Conservation (phyloP, 2,113 vertebrate species). For the Gnathonemus echidnorhynchus region DNA sequence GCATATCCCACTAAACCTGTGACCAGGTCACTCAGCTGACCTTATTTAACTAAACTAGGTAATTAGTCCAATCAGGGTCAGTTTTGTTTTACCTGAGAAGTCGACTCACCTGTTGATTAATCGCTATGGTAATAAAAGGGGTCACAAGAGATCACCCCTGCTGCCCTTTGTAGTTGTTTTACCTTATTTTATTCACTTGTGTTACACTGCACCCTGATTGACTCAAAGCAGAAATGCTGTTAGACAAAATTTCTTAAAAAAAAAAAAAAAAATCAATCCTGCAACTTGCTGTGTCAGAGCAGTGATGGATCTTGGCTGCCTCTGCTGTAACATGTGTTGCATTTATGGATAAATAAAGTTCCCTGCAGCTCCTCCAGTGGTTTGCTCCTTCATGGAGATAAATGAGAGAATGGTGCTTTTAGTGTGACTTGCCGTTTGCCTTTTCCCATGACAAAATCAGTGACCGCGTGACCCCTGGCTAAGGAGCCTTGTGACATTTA, state of each 20-base stretch:
- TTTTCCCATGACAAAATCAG: not conserved
- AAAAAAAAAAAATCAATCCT: not conserved
- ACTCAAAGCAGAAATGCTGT: not conserved
- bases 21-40: not conserved
- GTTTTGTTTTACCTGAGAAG: not conserved
- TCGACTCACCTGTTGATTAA: not conserved
- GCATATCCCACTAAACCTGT: not conserved
- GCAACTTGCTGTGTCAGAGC: not conserved
- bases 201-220: not conserved
- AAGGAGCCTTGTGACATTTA: not conserved
- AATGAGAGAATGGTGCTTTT: not conserved
- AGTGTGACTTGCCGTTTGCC: not conserved
- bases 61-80: not conserved
- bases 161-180: not conserved
- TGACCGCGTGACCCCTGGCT: not conserved
- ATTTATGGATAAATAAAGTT: slow-evolving; percentile 6
- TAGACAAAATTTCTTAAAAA: not conserved
- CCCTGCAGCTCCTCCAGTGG: not conserved
- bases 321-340: not conserved
- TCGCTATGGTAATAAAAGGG: not conserved
- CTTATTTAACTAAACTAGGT: not conserved
- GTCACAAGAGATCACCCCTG: not conserved
- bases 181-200: not conserved
- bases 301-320: not conserved
- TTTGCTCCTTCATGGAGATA: slow-evolving; percentile 2